phyloP scores from a whole-genome alignment of 2,888 invertebrate species.

The Drosophila yooni region DNA sequence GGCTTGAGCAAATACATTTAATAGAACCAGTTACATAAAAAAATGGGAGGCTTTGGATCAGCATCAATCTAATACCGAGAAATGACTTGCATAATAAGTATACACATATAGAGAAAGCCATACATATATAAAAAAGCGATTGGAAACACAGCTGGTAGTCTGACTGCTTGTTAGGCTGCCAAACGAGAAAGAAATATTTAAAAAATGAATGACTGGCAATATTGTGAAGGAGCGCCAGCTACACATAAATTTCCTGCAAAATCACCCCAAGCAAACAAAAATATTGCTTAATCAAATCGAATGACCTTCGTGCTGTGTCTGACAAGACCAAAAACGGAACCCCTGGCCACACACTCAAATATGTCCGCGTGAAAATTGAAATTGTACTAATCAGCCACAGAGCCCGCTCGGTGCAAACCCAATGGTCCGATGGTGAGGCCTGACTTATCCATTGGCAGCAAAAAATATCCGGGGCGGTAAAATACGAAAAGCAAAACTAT shows the following conservation, averaged over 20 bases:
- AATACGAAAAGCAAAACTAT: conserved; percentile 21
- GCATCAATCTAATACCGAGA: conserved; percentile 6
- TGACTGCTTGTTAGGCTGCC: conserved; percentile 35
- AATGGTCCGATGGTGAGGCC: conserved; percentile 1
- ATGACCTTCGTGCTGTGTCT: conserved; percentile 56
- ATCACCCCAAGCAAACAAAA: conserved; percentile 69
- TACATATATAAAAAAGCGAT: conserved; percentile 27
- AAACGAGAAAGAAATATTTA: conserved; percentile 35
- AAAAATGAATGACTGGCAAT: conserved; percentile 60
- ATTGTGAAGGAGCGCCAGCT: conserved; percentile 29
- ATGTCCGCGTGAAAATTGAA: conserved; percentile 75
- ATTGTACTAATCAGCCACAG: conserved; percentile 69
- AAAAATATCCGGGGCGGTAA: conserved; percentile 19
- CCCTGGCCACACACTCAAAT: conserved; percentile 35
- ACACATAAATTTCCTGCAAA: conserved; percentile 71
- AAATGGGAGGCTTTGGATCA: neutral
- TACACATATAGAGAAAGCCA: conserved; percentile 1
- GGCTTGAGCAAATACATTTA: neutral
- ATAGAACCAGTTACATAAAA: neutral
- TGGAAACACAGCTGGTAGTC: conserved; percentile 45
- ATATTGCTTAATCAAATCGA: conserved; percentile 73
- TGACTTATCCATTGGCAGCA: conserved; percentile 6
- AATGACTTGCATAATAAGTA: conserved; percentile 34
- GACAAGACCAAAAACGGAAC: conserved; percentile 42
- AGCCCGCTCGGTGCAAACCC: conserved; percentile 11